Evolutionary conservation across 2,888 invertebrate genomes (phyloP), one percentile per base, ranked within the genome.

Genomic region (Zaprionus lineosus): DNA sequence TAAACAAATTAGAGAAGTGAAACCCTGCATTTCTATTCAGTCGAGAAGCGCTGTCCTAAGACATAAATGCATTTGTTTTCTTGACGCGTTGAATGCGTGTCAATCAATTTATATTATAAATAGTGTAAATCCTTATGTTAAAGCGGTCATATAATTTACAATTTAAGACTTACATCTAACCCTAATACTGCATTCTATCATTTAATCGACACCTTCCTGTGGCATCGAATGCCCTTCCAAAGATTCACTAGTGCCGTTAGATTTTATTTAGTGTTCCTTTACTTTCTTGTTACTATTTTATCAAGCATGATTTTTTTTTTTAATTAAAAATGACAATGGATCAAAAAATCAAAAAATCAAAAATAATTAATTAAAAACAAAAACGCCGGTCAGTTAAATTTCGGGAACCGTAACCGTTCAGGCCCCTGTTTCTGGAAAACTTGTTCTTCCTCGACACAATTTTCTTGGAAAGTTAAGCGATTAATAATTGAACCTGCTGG

Each of bases 31-130:
- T 82, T 67, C 24, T 34, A 46, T 26, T 39, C 29, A 40, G 56
- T 39, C 40, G 36, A 47, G 14, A 37, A 53, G 48, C 44, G 28
- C 51, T 51, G 44, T 29, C 57, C 60, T 60, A 64, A 73, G 77
- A 77, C 64, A 84, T 51, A 50, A 47, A 29, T 65, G 78, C 74
- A 84, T 82, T 77, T 84, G 46, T 40, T 77, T 48, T 60, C 33
- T 53, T 60, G 63, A 59, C 55, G 37, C 56, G 64, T 59, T 41
- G 47, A 37, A 39, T 51, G 24, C 44, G 12, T 15, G 44, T 50
- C 39, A 47, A 33, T 31, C 12, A 31, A 12, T 44, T 31, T 51
- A 28, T 24, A 34, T 55, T 48, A 56, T 46, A 39, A 48, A 60
- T 58, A 60, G 18, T 58, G 58, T 53, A 65, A 50, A 59, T 52